Base-by-base conservation (phyloP, 2,113 vertebrate species). In the Toxotes jaculatrix region DNA sequence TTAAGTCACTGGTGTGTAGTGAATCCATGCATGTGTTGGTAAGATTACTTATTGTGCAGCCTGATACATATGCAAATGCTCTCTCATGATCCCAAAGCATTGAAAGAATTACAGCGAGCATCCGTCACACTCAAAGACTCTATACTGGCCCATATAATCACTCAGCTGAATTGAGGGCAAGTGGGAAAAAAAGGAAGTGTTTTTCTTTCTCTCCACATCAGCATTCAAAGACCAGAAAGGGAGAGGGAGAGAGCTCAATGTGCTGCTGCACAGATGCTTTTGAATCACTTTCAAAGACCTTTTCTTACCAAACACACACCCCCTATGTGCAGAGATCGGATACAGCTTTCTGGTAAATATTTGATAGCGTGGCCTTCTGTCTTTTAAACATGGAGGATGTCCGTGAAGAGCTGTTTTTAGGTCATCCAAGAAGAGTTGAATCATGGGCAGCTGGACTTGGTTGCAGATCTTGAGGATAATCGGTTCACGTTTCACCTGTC, bases 61-160 rank as follows among this genome's bases (percentile, higher is more conserved):
- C 42, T 19, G 71, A 92, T 92, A 91, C 91, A 92, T 90, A 93
- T 93, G 93, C 89, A 93, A 93, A 94, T 92, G 27, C 12, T 55
- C 66, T 59, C 84, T 77, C 80, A 85, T 88, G 90, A 93, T 92
- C 91, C 87, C 82, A 71, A 51, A 67, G 71, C 87, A 80, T 62
- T 88, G 88, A 87, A 80, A 88, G 90, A 92, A 92, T 93, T 91
- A 90, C 87, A 79, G 93, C 77, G 0, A 83, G 92, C 92, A 91
- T 92, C 89, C 76, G 84, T 90, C 90, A 89, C 65, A 79, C 59
- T 87, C 74, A 88, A 84, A 89, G 84, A 49, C 79, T 82, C 86
- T 43, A 89, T 81, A 83, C 88, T 83, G 91, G 87, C 84, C 89
- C 89, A 84, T 83, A 91, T 92, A 93, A 92, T 92, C 88, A 83